Conservation (phyloP, 2,797 vertebrate species). For the Spizella passerina region DNA sequence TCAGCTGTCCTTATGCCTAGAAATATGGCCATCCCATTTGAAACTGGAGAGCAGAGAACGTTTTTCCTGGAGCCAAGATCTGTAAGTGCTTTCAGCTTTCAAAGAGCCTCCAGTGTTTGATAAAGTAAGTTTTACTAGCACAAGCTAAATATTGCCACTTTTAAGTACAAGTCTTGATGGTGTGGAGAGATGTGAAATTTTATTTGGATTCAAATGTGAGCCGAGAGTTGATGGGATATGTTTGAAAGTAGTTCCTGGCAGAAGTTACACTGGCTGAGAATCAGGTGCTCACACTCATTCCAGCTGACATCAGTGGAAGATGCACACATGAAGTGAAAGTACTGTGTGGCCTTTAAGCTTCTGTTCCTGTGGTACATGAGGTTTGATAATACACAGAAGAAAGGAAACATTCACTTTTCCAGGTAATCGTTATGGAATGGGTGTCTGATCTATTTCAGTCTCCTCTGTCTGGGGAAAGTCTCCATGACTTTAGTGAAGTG, state of each 20-base stretch:
- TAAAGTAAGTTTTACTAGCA: neutral
- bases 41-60: neutral
- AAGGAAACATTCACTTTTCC: conserved; percentile 20
- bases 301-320: conserved; percentile 33
- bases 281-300: neutral
- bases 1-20: neutral
- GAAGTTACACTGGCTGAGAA: neutral
- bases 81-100: neutral
- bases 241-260: conserved; percentile 3
- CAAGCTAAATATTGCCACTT: neutral
- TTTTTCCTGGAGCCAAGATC: neutral
- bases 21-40: neutral
- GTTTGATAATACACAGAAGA: conserved; percentile 1
- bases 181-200: neutral
- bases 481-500: neutral
- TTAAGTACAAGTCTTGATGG: neutral
- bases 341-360: neutral
- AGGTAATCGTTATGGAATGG: neutral
- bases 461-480: neutral
- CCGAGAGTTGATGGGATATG: neutral
- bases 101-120: neutral
- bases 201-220: neutral
- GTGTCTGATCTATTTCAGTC: neutral
- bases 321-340: neutral
- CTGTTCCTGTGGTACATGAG: neutral